Conservation (phyloP, 2,113 vertebrate species). For the Chiloscyllium plagiosum region DNA sequence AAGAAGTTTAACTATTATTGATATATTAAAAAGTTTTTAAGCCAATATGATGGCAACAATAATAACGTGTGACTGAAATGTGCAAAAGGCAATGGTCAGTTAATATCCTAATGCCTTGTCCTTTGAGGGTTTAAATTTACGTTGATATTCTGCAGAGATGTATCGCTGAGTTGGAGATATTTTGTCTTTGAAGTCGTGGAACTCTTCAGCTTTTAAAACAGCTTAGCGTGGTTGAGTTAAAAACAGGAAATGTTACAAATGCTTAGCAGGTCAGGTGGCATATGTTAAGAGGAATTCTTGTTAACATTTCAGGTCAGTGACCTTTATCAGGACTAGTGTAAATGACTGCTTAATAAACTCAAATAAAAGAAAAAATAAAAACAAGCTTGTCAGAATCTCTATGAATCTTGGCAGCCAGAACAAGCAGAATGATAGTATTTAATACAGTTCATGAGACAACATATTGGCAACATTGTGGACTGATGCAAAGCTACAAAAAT, state of each 20-base stretch:
- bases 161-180: too few relatives aligned
- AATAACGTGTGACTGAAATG: background rate
- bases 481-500: background rate
- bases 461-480: background rate
- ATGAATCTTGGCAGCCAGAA: background rate
- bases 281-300: too few relatives aligned
- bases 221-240: background rate
- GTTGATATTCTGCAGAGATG: background rate
- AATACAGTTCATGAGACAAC: background rate
- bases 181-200: background rate
- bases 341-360: background rate
- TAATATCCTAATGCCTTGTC: background rate
- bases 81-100: slow-evolving; percentile 10
- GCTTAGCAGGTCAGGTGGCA: background rate
- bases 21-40: background rate
- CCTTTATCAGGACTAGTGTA: background rate
- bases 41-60: background rate
- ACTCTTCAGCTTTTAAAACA: background rate
- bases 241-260: background rate
- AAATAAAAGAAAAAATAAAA: background rate
- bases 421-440: background rate
- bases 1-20: background rate
- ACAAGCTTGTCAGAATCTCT: background rate
- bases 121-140: background rate
- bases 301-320: background rate